Evolutionary conservation across 2,113 vertebrate species (phyloP), one percentile per base, ranked within the genome.

Genomic region (Gopherus evgoodei): DNA sequence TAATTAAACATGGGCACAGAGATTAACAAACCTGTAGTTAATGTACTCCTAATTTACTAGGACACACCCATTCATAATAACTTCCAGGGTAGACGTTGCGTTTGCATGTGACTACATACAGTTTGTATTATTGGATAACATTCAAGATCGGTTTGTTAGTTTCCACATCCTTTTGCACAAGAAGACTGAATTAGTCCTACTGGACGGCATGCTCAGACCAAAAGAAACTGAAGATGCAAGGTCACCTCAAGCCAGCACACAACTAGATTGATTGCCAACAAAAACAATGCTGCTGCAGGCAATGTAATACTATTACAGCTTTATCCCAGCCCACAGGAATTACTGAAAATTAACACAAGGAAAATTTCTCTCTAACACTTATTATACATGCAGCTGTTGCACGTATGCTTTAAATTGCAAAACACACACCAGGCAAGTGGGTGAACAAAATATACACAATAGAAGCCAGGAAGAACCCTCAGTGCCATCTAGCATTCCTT

Each of bases 281-380:
- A 93, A 96, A 97, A 96, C 95, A 96, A 94, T 90, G 94, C 82
- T 1, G 93, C 96, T 97, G 87, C 90, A 97, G 95, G 91, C 95
- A 95, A 94, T 93, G 65, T 83, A 84, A 3, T 50, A 88, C 85
- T 94, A 88, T 94, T 96, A 94, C 0, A 95, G 65, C 81, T 93
- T 62, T 83, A 53, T 92, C 95, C 86, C 90, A 95, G 84, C 90
- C 92, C 91, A 97, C 84, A 95, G 80, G 35, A 84, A 54, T n/a
- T 65, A 78, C 19, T 53, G 82, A 95, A 85, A 87, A 69, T 85
- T 80, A 86, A 94, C 0, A 2, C 90, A 86, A 94, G 84, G 90
- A 84, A 53, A 92, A 86, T 82, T 56, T 92, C 95, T 97, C 95
- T 91, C 65, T 87, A 84, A 59, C 42, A 57, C 57, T 94, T 96